Conservation (phyloP, 2,888 invertebrate genomes). For the Trichopria drosophilae region DNA sequence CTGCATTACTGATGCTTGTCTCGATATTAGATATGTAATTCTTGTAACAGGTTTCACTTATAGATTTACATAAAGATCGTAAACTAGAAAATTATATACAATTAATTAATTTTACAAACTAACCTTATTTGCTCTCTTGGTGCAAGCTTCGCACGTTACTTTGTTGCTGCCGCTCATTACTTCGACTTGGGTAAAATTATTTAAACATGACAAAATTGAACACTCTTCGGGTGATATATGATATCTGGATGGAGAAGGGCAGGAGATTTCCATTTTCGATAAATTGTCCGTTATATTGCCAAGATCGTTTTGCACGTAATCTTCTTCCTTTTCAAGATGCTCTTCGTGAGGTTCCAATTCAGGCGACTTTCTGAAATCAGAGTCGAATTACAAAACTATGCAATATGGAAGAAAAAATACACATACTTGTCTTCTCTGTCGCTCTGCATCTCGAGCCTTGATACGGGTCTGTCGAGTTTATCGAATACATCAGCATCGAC, state of each 20-base stretch:
- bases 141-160: slow-evolving; percentile 91
- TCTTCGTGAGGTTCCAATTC: slow-evolving; percentile 6
- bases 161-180: slow-evolving; percentile 89
- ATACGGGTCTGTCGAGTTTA: slow-evolving; percentile 58
- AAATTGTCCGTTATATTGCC: slow-evolving; percentile 40
- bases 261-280: slow-evolving; percentile 39
- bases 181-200: slow-evolving; percentile 90
- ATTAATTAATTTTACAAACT: slow-evolving; percentile 2
- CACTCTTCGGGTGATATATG: slow-evolving; percentile 77
- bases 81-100: neutral
- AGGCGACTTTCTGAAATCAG: slow-evolving; percentile 1
- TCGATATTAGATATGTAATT: no score
- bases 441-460: slow-evolving; percentile 21
- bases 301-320: slow-evolving; percentile 35
- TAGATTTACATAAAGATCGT: no score
- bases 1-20: no score
- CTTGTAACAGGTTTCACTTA: no score
- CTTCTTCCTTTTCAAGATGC: neutral
- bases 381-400: neutral
- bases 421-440: slow-evolving; percentile 20
- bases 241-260: slow-evolving; percentile 60
- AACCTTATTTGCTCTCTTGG: slow-evolving; percentile 67
- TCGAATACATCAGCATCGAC: slow-evolving; percentile 51
- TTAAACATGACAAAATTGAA: slow-evolving; percentile 85
- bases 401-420: no score